phyloP scores from a whole-genome alignment of 2,113 vertebrate genomes.

The Carassius auratus region DNA sequence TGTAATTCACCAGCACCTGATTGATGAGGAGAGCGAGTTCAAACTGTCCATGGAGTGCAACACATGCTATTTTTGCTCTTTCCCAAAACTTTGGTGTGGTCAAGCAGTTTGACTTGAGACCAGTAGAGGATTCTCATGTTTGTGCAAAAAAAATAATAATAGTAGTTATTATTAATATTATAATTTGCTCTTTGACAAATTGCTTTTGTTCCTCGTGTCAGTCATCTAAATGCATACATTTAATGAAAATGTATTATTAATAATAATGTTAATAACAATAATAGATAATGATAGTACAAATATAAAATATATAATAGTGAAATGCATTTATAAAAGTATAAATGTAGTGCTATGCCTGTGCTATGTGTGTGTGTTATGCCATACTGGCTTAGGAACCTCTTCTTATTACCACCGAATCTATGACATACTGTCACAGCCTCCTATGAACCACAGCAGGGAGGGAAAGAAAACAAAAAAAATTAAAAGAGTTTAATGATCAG shows the following conservation, averaged over 20 bases:
- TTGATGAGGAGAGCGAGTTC: slow-evolving; percentile 79
- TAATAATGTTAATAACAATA: no score
- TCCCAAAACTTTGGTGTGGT: slow-evolving; percentile 66
- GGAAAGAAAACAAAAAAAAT: background rate
- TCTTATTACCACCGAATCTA: slow-evolving; percentile 43
- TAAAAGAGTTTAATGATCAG: slow-evolving; percentile 37
- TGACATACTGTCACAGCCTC: slow-evolving; percentile 42
- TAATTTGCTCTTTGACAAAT: no score
- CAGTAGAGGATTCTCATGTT: background rate
- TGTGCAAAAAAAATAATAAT: background rate
- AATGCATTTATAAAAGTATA: no score
- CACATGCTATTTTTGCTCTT: slow-evolving; percentile 74
- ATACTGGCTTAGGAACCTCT: slow-evolving; percentile 23
- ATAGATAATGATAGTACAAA: background rate
- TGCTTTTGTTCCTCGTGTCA: no score
- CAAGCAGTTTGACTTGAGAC: slow-evolving; percentile 37
- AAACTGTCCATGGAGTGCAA: slow-evolving; percentile 74
- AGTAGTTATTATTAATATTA: no score
- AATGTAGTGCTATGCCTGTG: no score
- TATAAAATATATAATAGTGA: background rate
- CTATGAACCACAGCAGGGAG: slow-evolving; percentile 17
- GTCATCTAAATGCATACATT: no score
- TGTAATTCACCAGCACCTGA: slow-evolving; percentile 79
- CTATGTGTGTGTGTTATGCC: no score
- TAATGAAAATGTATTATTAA: no score